Evolutionary conservation across 2,888 invertebrate genomes (phyloP).

Genomic region (Ochropacha duplaris): DNA sequence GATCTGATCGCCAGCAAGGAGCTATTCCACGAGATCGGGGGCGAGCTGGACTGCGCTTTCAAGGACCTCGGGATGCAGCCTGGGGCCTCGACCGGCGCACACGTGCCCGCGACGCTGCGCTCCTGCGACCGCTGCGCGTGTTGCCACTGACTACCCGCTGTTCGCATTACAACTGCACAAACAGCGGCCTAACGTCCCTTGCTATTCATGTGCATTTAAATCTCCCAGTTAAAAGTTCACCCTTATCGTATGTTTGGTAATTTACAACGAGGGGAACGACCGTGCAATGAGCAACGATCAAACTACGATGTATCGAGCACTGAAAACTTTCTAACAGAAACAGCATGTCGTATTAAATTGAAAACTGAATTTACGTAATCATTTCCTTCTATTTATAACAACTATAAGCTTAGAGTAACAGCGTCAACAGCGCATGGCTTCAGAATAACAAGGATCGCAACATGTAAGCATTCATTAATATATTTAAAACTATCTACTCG

Average conservation of each 20-base stretch:
- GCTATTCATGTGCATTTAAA: conserved; percentile 65
- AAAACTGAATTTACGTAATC: conserved; percentile 23
- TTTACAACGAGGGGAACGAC: conserved; percentile 14
- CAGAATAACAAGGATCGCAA: conserved; percentile 70
- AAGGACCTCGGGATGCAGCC: conserved; percentile 82
- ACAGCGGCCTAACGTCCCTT: conserved; percentile 4
- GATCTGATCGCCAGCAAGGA: conserved; percentile 94
- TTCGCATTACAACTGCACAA: conserved; percentile 6
- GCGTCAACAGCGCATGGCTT: conserved; percentile 74
- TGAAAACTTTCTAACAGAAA: conserved; percentile 44
- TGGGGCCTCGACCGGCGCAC: conserved; percentile 16
- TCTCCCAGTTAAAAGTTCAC: conserved; percentile 14
- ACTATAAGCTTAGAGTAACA: conserved; percentile 49
- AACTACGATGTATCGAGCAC: conserved; percentile 7
- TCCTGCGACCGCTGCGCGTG: conserved; percentile 71
- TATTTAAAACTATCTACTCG: conserved; percentile 40
- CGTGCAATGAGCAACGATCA: not conserved
- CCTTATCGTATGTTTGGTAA: conserved; percentile 35
- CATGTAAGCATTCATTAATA: conserved; percentile 60
- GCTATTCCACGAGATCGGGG: conserved; percentile 95
- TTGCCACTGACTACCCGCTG: conserved; percentile 60
- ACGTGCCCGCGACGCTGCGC: conserved; percentile 22
- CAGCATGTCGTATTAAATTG: conserved; percentile 40
- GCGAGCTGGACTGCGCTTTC: conserved; percentile 96
- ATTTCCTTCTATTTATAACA: conserved; percentile 24